These are phyloP conservation scores for Parus major DNA, from an alignment of 2,113 vertebrate genomes.

Conservation along the genomic window DNA sequence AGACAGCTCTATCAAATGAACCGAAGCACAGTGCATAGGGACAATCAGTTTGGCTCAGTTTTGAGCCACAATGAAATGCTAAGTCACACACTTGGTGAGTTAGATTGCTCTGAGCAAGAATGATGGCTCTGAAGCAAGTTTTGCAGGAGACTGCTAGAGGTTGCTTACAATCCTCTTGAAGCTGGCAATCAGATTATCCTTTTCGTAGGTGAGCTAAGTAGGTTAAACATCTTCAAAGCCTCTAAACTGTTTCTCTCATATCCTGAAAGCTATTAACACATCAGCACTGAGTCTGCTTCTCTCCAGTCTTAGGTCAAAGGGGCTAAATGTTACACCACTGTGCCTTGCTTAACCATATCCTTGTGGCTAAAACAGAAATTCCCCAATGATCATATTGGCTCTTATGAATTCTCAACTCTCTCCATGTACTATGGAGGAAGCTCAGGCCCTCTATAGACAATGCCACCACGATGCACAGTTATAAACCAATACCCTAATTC, in stretches of 20 bases:
- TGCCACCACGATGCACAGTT: neutral
- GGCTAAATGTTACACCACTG: neutral
- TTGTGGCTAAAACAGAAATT: neutral
- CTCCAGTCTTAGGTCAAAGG: neutral
- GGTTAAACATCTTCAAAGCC: constrained; percentile 36
- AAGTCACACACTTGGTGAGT: neutral
- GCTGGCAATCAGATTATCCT: constrained; percentile 26
- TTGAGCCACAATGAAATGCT: neutral
- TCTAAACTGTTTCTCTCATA: neutral
- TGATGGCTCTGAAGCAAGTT: neutral
- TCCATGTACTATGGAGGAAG: neutral
- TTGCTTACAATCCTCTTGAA: neutral
- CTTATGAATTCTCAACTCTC: neutral
- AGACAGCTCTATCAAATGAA: neutral
- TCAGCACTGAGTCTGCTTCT: neutral
- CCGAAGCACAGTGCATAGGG: neutral
- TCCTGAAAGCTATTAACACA: constrained; percentile 13
- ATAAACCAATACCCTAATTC: neutral
- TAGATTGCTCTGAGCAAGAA: neutral
- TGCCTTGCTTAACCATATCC: neutral
- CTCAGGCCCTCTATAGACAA: neutral
- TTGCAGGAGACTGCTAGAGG: neutral
- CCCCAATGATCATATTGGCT: neutral
- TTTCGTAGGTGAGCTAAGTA: constrained; percentile 18
- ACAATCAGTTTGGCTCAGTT: neutral